Evolutionary conservation across 1,140 invertebrate species (phyloP).

Genomic region (Anthonomus grandis): DNA sequence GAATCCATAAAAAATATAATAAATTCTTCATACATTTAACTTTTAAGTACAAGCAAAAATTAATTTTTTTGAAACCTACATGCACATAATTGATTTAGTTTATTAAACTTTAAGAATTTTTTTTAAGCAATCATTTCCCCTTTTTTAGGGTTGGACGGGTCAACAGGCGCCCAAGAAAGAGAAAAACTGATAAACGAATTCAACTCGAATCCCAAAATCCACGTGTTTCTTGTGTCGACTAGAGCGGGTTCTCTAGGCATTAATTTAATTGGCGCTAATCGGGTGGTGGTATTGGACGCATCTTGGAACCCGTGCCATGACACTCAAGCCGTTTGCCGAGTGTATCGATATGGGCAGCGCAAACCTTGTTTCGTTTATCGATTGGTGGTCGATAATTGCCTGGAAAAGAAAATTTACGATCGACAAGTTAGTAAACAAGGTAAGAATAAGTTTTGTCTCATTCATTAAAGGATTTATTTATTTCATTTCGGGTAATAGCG

Average conservation of each 20-base stretch:
- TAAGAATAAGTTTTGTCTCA: conserved; percentile 11
- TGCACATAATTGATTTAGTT: too few relatives aligned
- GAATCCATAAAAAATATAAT: too few relatives aligned
- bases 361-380: conserved; percentile 96
- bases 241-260: conserved; percentile 96
- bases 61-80: too few relatives aligned
- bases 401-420: conserved; percentile 98
- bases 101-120: too few relatives aligned
- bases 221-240: conserved; percentile 95
- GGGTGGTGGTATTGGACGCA: conserved; percentile 96
- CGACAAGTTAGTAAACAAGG: conserved; percentile 96
- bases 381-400: conserved; percentile 92
- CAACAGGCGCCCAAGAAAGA: conserved; percentile 87
- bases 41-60: too few relatives aligned
- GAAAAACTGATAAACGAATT: conserved; percentile 97
- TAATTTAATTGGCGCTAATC: conserved; percentile 94
- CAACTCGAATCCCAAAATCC: conserved; percentile 85
- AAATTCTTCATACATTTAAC: too few relatives aligned
- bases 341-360: conserved; percentile 94
- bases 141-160: conserved; percentile 81
- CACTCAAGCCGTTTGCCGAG: conserved; percentile 96
- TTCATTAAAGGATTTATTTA: too few relatives aligned
- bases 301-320: conserved; percentile 99
- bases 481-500: too few relatives aligned
- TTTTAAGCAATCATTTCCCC: too few relatives aligned